Evolutionary conservation across 2,113 vertebrate species (phyloP).

Genomic region (Todiramphus chloris): DNA sequence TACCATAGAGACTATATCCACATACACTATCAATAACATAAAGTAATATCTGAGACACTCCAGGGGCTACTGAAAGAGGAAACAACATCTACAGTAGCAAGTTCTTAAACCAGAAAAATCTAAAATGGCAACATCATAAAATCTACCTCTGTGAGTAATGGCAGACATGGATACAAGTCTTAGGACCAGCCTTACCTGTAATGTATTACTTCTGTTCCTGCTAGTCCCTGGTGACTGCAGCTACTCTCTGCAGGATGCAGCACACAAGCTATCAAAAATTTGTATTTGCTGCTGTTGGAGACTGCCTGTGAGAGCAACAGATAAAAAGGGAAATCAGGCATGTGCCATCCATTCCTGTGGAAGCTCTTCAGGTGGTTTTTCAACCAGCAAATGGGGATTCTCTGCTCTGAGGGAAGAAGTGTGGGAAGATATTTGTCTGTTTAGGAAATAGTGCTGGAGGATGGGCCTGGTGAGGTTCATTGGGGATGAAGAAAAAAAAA

Average conservation of each 20-base stretch:
- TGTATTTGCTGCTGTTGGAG: not conserved
- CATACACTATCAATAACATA: slow-evolving; percentile 24
- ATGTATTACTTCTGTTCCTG: not conserved
- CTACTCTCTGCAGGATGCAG: not conserved
- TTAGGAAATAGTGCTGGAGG: not conserved
- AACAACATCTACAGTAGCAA: not conserved
- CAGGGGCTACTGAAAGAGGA: slow-evolving; percentile 38
- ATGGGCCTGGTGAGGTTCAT: not conserved
- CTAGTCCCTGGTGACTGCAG: not conserved
- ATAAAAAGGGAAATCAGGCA: not conserved
- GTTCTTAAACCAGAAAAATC: slow-evolving; percentile 25
- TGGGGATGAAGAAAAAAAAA: not conserved
- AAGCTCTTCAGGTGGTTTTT: not conserved
- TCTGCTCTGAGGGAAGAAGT: not conserved
- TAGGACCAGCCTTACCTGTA: not conserved
- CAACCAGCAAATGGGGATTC: not conserved
- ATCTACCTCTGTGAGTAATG: not conserved
- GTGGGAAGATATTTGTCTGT: not conserved
- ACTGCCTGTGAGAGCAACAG: not conserved
- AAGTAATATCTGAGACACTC: slow-evolving; percentile 45
- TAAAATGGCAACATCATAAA: slow-evolving; percentile 33
- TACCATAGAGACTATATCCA: not conserved
- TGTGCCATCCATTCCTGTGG: not conserved
- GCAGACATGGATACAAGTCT: not conserved
- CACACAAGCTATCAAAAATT: not conserved